These are phyloP conservation scores for Drosophila aldrichi DNA, from an alignment of 2,888 invertebrate species.

Conservation along the genomic window DNA sequence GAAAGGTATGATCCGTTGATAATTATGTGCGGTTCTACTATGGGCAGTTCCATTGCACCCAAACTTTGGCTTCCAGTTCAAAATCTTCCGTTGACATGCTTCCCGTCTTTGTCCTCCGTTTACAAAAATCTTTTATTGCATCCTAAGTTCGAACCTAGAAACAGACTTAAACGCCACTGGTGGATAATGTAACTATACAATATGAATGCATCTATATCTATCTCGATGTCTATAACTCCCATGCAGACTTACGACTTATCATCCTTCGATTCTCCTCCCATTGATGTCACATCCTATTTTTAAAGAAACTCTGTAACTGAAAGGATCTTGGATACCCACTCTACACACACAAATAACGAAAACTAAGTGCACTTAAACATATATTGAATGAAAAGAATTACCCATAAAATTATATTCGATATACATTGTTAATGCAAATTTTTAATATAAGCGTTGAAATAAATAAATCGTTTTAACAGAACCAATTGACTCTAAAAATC, in stretches of 20 bases:
- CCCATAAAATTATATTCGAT: conserved; percentile 62
- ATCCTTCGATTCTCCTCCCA: conserved; percentile 54
- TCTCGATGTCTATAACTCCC: conserved; percentile 20
- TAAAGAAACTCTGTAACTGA: conserved; percentile 45
- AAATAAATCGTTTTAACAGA: conserved; percentile 79
- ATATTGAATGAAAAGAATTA: conserved; percentile 50
- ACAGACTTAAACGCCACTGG: conserved; percentile 75
- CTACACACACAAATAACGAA: conserved; percentile 49
- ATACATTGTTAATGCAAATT: conserved; percentile 74
- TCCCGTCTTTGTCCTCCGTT: conserved; percentile 42
- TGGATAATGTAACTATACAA: conserved; percentile 62
- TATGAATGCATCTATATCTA: conserved; percentile 23
- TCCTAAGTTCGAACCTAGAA: conserved; percentile 28
- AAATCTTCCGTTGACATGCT: conserved; percentile 64
- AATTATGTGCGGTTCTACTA: conserved; percentile 17
- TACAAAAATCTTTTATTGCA: conserved; percentile 10
- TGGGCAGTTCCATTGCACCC: conserved; percentile 33
- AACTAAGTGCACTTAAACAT: conserved; percentile 70
- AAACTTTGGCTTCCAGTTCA: conserved; percentile 61
- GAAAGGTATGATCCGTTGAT: background rate
- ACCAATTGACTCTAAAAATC: conserved; percentile 4
- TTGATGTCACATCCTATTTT: conserved; percentile 49
- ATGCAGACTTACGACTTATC: conserved; percentile 38
- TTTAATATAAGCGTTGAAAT: conserved; percentile 79
- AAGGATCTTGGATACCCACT: conserved; percentile 42